phyloP scores from a whole-genome alignment of 1,140 invertebrate species.

The Conus ventricosus region DNA sequence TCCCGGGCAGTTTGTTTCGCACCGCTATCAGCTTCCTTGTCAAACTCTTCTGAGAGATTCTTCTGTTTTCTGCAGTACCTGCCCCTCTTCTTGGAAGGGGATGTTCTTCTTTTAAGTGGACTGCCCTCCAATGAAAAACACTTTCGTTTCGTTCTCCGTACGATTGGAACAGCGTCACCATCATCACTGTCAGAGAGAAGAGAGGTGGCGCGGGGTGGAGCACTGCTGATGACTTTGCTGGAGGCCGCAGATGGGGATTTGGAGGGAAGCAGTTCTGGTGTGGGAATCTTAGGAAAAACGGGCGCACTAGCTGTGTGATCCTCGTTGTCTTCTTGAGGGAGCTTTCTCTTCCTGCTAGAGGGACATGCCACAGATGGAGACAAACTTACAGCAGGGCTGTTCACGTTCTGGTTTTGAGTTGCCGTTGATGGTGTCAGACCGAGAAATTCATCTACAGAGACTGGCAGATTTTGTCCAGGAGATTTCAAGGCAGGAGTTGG shows the following conservation, averaged over 20 bases:
- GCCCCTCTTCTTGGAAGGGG: background rate
- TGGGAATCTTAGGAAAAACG: background rate
- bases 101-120: slow-evolving; percentile 31
- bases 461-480: background rate
- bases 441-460: background rate
- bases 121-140: slow-evolving; percentile 49
- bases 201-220: slow-evolving; percentile 11
- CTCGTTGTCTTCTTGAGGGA: background rate
- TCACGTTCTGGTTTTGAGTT: no score
- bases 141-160: slow-evolving; percentile 46
- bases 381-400: no score
- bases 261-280: no score
- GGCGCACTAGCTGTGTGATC: background rate
- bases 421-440: no score
- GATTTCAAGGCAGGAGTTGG: background rate
- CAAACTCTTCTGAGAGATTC: background rate
- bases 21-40: background rate
- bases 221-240: slow-evolving; percentile 21
- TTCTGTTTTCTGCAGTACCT: background rate
- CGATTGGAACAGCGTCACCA: slow-evolving; percentile 33
- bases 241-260: background rate
- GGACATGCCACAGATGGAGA: background rate
- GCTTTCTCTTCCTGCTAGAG: slow-evolving; percentile 10
- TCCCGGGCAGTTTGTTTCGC: background rate
- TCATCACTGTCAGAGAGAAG: slow-evolving; percentile 30